Evolutionary conservation across 2,797 vertebrate genomes (phyloP).

Genomic region (Denticeps clupeoides): DNA sequence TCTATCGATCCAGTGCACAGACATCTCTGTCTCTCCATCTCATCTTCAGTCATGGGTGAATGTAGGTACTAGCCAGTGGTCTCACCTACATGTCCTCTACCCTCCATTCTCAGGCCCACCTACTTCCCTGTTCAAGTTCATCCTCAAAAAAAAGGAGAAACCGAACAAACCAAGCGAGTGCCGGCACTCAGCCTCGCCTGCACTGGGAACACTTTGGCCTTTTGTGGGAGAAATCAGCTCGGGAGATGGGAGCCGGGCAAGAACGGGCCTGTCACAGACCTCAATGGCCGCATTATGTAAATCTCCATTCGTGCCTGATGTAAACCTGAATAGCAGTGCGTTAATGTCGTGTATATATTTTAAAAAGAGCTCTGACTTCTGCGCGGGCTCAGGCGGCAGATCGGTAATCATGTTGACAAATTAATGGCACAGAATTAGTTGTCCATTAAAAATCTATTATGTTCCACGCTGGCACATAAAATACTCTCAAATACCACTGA

Average conservation of each 20-base stretch:
- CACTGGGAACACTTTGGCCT: slow-evolving; percentile 34
- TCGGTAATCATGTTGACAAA: slow-evolving; percentile 99
- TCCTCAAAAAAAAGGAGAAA: neutral
- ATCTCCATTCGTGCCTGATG: slow-evolving; percentile 75
- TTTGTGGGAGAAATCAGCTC: slow-evolving; percentile 62
- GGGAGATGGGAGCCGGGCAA: slow-evolving; percentile 34
- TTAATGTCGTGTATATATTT: slow-evolving; percentile 84
- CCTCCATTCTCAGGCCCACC: slow-evolving; percentile 9
- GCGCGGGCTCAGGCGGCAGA: slow-evolving; percentile 73
- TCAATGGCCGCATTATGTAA: slow-evolving; percentile 75
- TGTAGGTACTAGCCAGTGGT: too few relatives aligned
- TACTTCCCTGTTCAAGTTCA: neutral
- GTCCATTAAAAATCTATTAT: slow-evolving; percentile 96
- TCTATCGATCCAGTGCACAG: too few relatives aligned
- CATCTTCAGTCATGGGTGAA: too few relatives aligned
- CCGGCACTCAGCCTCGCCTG: slow-evolving; percentile 44
- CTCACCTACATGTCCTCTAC: slow-evolving; percentile 16
- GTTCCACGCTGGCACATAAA: slow-evolving; percentile 87
- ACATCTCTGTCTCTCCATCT: too few relatives aligned
- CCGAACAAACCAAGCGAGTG: slow-evolving; percentile 10
- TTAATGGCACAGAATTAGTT: slow-evolving; percentile 98
- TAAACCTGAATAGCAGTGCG: slow-evolving; percentile 77
- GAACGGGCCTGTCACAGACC: slow-evolving; percentile 62
- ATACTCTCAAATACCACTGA: slow-evolving; percentile 90
- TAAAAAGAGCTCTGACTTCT: slow-evolving; percentile 71